These are phyloP conservation scores for Drosophila rhopaloa DNA, from an alignment of 1,140 invertebrate species.

Conservation along the genomic window DNA sequence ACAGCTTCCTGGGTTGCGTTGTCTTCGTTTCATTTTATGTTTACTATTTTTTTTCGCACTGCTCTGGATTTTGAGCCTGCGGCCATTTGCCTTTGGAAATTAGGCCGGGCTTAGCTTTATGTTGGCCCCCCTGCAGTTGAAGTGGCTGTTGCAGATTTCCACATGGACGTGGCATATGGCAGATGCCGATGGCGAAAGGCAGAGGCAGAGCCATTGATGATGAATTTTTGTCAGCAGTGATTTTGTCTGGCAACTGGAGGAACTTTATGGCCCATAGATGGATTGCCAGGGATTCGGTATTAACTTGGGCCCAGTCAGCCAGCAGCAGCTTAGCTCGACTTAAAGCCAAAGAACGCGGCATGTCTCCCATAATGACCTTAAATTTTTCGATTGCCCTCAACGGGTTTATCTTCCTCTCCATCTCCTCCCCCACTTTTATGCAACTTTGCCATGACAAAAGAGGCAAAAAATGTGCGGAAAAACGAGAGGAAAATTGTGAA, in stretches of 20 bases:
- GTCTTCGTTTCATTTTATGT: constrained; percentile 37
- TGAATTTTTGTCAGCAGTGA: constrained; percentile 45
- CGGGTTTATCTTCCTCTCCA: constrained; percentile 14
- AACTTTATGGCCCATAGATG: constrained; percentile 45
- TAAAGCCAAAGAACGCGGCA: constrained; percentile 8
- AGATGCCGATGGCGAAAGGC: constrained; percentile 2
- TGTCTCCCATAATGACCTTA: constrained; percentile 40
- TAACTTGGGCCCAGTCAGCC: constrained; percentile 16
- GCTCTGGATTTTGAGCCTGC: constrained; percentile 22
- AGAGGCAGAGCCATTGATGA: constrained; percentile 21
- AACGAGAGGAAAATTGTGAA: constrained; percentile 50
- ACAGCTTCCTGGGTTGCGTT: constrained; percentile 55
- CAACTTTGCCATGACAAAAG: constrained; percentile 32
- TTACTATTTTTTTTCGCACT: constrained; percentile 36
- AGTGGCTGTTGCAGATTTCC: constrained; percentile 32
- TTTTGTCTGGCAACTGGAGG: constrained; percentile 18
- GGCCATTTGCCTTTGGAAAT: constrained; percentile 68
- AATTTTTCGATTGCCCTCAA: constrained; percentile 48
- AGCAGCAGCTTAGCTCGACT: constrained; percentile 36
- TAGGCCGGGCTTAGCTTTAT: constrained; percentile 61
- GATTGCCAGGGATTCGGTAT: constrained; percentile 24
- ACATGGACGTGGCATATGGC: constrained; percentile 17
- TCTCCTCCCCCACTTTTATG: constrained; percentile 31
- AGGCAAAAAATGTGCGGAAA: constrained; percentile 22
- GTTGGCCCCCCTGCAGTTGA: constrained; percentile 31